Base-by-base conservation (phyloP, 2,888 invertebrate species). In the Glaucopsyche alexis region DNA sequence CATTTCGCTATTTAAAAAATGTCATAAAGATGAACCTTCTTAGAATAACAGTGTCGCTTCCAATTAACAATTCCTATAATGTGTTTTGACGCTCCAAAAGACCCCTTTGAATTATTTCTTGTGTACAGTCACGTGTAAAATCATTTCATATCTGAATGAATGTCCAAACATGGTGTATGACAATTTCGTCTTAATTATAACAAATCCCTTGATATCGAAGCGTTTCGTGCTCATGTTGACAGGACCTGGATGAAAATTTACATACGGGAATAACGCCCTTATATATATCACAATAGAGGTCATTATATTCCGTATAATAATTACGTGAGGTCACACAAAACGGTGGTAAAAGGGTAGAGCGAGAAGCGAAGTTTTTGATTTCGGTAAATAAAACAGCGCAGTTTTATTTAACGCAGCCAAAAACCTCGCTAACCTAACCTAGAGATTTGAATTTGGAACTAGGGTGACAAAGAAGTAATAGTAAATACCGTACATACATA, bases 171-270 rank as follows among this genome's bases (percentile, higher is more conserved):
- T 19, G 3, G 42, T 42, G 45, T 45, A 67, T 45, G 45, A 67
- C 67, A 67, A 82, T 81, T 80, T 83, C 79, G 77, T 79, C 81
- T 81, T 81, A 83, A 83, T 84, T 81, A 83, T 81, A 78, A 79
- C 77, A 81, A 83, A 83, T 83, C 81, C 80, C 74, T 81, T 83
- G 82, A 74, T 81, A 81, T 82, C 81, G 76, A 76, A 76, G 77
- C 77, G 79, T 81, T 80, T 81, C 89, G 88, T 88, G 89, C 85
- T 82, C 81, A 75, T 80, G 79, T 79, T 78, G 76, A 78, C 79
- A 78, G 78, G 79, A 78, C 79, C 79, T 81, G 87, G 87, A 88
- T 90, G 83, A 87, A 82, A 78, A 87, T 86, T 85, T 83, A 82
- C 81, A 82, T 81, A 79, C 60, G 76, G 78, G 70, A 87, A 79